Evolutionary conservation across 2,888 invertebrate genomes (phyloP), one percentile per base, ranked within the genome.

Genomic region (Fragum sueziense): DNA sequence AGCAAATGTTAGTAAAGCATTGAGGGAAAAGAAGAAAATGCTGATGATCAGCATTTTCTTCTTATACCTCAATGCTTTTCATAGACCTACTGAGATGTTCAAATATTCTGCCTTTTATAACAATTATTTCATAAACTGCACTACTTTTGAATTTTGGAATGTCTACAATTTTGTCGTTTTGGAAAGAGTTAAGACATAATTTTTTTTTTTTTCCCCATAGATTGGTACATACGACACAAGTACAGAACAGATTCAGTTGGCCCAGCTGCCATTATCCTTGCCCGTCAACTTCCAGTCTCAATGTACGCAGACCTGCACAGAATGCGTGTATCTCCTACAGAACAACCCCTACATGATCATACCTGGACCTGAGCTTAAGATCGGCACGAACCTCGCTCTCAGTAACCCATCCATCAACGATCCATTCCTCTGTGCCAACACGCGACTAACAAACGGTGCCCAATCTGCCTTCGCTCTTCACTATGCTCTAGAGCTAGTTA

Each of bases 311-410:
- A 68, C 70, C 7, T 91, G 91, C 70, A 74, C 77, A 25, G 86
- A 89, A 47, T 92, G 92, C 71, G 86, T 87, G 25, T 90, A 90
- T 71, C 62, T 90, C 59, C 82, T 86, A 31, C 76, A 84, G 41
- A 72, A 86, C 14, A 80, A 85, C 22, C 83, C 85, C 9, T 86
- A 84, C 76, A 74, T 75, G 22, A 33, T 80, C 27, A 82, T 84
- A 31, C 70, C 74, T 0, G 81, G 77, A 0, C 90, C 88, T 7
- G 89, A 91, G 33, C 74, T 91, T 29, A 75, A 87, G 6, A 79
- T 92, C 37, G 91, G 88, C 6, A 89, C 85, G 7, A 77, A 89
- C 14, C 86, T 91, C 70, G 87, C 87, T 61, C 75, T 90, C 22
- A 88, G 88, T 67, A 73, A 85, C 37, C 78, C 86, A 6, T 86